These are phyloP conservation scores for Petrocephalus sullivani DNA, from an alignment of 2,797 vertebrate species.

Conservation along the genomic window DNA sequence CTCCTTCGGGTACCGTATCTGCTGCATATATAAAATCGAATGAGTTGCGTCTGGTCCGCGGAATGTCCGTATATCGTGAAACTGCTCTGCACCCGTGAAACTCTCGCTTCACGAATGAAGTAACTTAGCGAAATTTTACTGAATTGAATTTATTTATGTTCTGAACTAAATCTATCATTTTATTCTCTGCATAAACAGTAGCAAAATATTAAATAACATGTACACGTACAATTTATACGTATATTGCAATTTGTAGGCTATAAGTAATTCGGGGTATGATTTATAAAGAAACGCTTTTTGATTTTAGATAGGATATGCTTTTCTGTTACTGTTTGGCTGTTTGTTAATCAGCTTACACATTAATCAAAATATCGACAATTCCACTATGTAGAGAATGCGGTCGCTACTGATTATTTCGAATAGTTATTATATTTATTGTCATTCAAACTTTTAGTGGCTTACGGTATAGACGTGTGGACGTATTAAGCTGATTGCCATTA, in stretches of 20 bases:
- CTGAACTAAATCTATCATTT: not conserved
- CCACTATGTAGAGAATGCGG: not conserved
- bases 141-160: not conserved
- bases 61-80: not conserved
- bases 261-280: not conserved
- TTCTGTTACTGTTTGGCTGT: not conserved
- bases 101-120: not conserved
- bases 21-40: not conserved
- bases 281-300: not conserved
- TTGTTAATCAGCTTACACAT: not conserved
- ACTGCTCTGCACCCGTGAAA: not conserved
- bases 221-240: not conserved
- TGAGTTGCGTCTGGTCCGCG: not conserved
- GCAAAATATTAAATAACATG: not conserved
- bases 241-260: not conserved
- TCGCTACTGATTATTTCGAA: not conserved
- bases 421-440: not conserved
- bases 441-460: not conserved
- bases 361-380: not conserved
- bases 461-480: not conserved
- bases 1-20: not conserved
- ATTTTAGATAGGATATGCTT: not conserved
- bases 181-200: not conserved
- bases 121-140: not conserved
- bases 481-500: not conserved